A percentile compares a stretch with the other conserved stretches of the same genome.
Conservation (phyloP, 2,113 vertebrate genomes). For the Asarcornis scutulata region DNA sequence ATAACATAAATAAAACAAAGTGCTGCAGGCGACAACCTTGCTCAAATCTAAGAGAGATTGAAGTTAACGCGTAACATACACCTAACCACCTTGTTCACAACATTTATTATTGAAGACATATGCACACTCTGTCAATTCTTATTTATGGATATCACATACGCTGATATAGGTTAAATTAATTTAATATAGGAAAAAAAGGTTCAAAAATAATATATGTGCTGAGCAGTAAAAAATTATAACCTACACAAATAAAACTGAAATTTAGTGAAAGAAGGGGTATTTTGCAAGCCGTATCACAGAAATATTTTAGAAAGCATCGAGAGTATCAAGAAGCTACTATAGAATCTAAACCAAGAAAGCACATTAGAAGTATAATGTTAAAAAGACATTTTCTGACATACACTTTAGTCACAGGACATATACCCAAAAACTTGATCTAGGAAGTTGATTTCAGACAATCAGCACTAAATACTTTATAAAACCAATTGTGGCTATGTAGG, state of each 20-base stretch:
- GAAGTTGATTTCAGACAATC: background rate
- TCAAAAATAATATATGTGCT: constrained; percentile 52
- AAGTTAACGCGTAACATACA: constrained; percentile 52
- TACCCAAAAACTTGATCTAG: background rate
- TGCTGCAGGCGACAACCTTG: constrained; percentile 45
- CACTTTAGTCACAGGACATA: background rate
- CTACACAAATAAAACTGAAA: background rate
- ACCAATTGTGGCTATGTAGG: background rate
- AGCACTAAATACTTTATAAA: background rate
- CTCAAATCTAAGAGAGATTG: constrained; percentile 38
- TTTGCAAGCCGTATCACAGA: background rate
- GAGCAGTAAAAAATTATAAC: background rate
- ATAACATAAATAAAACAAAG: constrained; percentile 57
- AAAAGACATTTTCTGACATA: background rate
- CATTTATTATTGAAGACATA: constrained; percentile 57
- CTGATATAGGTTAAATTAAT: background rate
- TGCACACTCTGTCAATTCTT: constrained; percentile 31
- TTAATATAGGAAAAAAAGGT: constrained; percentile 24
- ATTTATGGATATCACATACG: background rate
- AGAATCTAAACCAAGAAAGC: background rate
- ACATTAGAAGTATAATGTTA: background rate
- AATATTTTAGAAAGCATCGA: background rate
- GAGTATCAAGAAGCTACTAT: background rate
- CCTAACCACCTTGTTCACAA: constrained; percentile 28
- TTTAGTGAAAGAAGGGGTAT: background rate